These are phyloP conservation scores for Syritta pipiens DNA, from an alignment of 2,888 invertebrate species.

Conservation along the genomic window DNA sequence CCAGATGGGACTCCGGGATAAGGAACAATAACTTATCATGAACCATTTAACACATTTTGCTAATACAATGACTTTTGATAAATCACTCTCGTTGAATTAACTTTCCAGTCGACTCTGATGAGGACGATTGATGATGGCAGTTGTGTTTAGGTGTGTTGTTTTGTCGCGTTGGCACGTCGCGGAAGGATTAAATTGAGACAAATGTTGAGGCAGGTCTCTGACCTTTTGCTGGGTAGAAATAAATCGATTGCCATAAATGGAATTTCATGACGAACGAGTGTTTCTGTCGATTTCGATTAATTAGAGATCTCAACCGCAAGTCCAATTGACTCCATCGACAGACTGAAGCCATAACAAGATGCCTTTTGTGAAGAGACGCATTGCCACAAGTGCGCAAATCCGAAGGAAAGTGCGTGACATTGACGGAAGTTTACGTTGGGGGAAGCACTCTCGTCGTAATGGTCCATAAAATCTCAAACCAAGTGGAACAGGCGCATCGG, in stretches of 20 bases:
- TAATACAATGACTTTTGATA: not conserved
- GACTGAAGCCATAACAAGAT: conserved; percentile 6
- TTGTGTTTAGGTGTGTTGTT: not conserved
- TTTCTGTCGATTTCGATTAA: conserved; percentile 30
- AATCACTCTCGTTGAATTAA: conserved; percentile 3
- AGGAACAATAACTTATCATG: conserved; percentile 12
- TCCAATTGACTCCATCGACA: conserved; percentile 39
- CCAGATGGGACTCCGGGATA: not conserved
- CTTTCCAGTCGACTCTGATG: not conserved
- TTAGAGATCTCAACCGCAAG: conserved; percentile 27
- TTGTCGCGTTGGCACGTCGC: too few species aligned
- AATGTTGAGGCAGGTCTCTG: not conserved
- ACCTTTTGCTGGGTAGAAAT: not conserved
- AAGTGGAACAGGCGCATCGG: too few species aligned
- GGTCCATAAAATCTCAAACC: too few species aligned
- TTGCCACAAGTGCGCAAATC: conserved; percentile 1
- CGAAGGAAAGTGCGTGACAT: not conserved
- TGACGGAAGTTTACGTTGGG: not conserved
- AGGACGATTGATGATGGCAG: not conserved
- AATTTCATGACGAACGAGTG: conserved; percentile 12
- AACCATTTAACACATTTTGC: conserved; percentile 6
- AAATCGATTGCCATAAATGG: conserved; percentile 2
- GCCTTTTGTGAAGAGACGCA: not conserved
- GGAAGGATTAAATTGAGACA: not conserved
- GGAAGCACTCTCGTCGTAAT: too few species aligned